Percentiles rank a stretch among this genome's conserved stretches.
These are phyloP conservation scores for Danio tinwini DNA, from an alignment of 2,797 vertebrate species.

Conservation along the genomic window DNA sequence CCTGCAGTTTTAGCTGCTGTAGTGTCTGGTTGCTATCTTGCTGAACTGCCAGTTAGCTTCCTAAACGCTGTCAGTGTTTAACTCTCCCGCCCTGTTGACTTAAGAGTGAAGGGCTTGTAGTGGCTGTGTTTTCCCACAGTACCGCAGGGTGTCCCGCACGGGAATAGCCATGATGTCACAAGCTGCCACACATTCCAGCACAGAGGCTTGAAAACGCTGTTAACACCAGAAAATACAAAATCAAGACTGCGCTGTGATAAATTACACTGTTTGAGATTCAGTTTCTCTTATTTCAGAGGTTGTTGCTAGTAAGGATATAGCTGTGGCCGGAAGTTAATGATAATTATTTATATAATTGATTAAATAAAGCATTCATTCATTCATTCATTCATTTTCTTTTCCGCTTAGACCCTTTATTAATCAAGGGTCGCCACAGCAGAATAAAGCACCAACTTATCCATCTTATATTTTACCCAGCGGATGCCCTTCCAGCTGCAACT, in stretches of 20 bases:
- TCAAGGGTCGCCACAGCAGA: too few species aligned
- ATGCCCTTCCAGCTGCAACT: too few species aligned
- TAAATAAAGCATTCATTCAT: too few species aligned
- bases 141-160: conserved; percentile 12
- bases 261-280: neutral
- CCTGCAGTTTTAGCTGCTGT: conserved; percentile 4
- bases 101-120: neutral
- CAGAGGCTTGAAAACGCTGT: conserved; percentile 27
- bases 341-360: too few species aligned
- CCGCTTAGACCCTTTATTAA: too few species aligned
- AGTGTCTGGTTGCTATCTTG: conserved; percentile 25
- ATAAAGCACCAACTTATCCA: too few species aligned
- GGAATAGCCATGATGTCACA: conserved; percentile 44
- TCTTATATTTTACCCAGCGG: too few species aligned
- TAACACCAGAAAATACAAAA: conserved; percentile 33
- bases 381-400: too few species aligned
- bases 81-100: conserved; percentile 6
- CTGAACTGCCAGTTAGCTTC: conserved; percentile 23
- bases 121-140: conserved; percentile 30
- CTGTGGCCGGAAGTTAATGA: too few species aligned
- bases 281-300: too few species aligned
- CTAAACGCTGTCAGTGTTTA: conserved; percentile 23
- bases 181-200: conserved; percentile 40
- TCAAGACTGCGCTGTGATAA: conserved; percentile 27
- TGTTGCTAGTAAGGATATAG: too few species aligned